Base-by-base conservation (phyloP, 2,113 vertebrate genomes). In the Dunckerocampus dactyliophorus region DNA sequence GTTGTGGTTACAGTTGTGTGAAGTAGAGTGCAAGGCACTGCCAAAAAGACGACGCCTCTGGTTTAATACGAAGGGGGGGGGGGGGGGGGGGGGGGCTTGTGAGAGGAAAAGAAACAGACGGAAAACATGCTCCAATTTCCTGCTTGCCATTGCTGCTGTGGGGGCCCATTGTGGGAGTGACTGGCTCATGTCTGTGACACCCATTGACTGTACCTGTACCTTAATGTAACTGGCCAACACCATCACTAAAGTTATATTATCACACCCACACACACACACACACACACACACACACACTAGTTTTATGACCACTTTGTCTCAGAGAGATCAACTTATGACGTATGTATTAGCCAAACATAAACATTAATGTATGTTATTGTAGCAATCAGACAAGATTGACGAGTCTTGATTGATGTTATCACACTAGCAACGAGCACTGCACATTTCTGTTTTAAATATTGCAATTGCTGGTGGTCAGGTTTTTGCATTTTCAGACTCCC, bases 71-170 rank as follows among this genome's bases (percentile, higher is more conserved):
- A 59, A 21, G 67, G 43, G 28, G 24, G n/a, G 31, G 21, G 62
- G 28, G 24, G n/a, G 31, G 21, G 62, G 67, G 60, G 74, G n/a
- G 11, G 69, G 15, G 0, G 45, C 56, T 53, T 28, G 64, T 3
- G 28, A 67, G 66, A 67, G 62, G 48, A 59, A 55, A 62, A 72
- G 59, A 71, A 81, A 68, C 56, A 34, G 70, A 71, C 55, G 47
- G 75, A 86, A 79, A 80, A 78, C 70, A 66, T 67, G 59, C 71
- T 65, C 58, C 63, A 56, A 71, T 84, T 89, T 89, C 87, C 85
- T 88, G 87, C 84, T 81, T 77, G 81, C 73, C 73, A 60, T 68
- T 67, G 72, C 77, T 77, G 78, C 72, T 78, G 75, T 79, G 73
- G 77, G 74, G 77, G 69, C 79, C 77, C 59, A 75, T 69, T 79